A percentile compares a stretch with the other conserved stretches of the same genome.
Conservation (phyloP, 2,113 vertebrate species). For the Catharus minimus region DNA sequence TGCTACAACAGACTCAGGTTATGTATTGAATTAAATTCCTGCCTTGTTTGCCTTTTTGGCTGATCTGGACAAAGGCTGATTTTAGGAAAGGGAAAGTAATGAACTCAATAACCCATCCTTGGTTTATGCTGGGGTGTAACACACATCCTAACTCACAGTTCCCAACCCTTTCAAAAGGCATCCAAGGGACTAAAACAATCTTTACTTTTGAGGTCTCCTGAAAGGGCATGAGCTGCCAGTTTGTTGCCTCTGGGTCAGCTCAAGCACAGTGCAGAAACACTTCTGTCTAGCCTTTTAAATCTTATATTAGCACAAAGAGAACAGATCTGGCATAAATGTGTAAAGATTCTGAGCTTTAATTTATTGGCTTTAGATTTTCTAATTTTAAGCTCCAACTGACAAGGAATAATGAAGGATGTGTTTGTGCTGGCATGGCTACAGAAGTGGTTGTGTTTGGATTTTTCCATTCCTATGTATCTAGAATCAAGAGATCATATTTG, state of each 20-base stretch:
- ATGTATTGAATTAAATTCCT: background rate
- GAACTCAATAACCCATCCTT: background rate
- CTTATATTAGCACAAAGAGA: background rate
- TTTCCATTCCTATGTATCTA: background rate
- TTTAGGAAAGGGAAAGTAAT: background rate
- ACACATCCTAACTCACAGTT: background rate
- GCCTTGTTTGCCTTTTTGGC: background rate
- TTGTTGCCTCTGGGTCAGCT: background rate
- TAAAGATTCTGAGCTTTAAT: background rate
- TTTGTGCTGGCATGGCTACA: conserved; percentile 33
- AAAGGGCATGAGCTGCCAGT: background rate
- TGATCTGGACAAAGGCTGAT: background rate
- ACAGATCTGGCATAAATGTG: background rate
- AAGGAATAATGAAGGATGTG: background rate
- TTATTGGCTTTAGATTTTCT: background rate
- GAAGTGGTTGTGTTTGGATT: background rate
- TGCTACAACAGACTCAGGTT: background rate
- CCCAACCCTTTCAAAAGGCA: background rate
- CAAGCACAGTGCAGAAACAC: background rate
- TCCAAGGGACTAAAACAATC: background rate
- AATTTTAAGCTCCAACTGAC: background rate
- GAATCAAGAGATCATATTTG: background rate
- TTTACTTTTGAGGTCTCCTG: background rate
- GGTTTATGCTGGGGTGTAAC: background rate
- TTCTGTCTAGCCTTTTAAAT: background rate